Evolutionary conservation across 2,888 invertebrate genomes (phyloP).

Genomic region (Conomelus anceps): DNA sequence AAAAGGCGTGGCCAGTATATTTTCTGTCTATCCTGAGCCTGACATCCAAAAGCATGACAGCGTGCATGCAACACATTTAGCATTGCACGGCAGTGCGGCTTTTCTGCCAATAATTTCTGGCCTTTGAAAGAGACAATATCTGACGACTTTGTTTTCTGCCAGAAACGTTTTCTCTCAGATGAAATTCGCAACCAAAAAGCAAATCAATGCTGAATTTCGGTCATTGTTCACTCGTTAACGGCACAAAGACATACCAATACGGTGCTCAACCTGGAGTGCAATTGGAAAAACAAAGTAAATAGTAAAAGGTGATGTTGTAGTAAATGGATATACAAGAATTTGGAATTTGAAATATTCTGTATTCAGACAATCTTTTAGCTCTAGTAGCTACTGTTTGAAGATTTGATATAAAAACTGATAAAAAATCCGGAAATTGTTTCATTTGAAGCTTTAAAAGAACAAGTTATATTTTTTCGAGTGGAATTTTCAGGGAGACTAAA

Average conservation of each 20-base stretch:
- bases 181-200: background rate
- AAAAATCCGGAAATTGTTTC: too few relatives aligned
- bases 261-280: background rate
- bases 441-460: too few relatives aligned
- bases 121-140: background rate
- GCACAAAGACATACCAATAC: background rate
- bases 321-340: too few relatives aligned
- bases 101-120: background rate
- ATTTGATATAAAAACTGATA: too few relatives aligned
- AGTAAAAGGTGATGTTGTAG: background rate
- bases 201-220: background rate
- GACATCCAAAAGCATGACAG: background rate
- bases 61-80: slow-evolving; percentile 1
- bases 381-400: too few relatives aligned
- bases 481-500: too few relatives aligned
- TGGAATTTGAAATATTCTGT: too few relatives aligned
- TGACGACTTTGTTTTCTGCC: background rate
- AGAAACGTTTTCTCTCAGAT: background rate
- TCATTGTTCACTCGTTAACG: background rate
- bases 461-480: too few relatives aligned
- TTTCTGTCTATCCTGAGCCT: background rate
- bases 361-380: too few relatives aligned
- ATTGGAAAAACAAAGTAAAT: background rate
- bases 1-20: background rate
- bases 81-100: background rate